phyloP scores from a whole-genome alignment of 2,797 vertebrate species.

The Chloroceryle amazona region DNA sequence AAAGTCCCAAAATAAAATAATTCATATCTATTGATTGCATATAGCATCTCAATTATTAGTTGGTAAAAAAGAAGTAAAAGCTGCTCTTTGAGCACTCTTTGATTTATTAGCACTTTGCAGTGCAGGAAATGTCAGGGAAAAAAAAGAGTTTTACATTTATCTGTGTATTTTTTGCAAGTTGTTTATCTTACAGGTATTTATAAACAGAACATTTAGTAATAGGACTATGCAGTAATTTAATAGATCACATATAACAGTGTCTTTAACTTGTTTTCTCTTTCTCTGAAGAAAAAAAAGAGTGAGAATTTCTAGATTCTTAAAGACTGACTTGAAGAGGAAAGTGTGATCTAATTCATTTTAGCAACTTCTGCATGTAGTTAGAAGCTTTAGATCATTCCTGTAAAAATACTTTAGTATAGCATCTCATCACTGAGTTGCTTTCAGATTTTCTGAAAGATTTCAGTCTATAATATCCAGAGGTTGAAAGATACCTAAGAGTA shows the following conservation, averaged over 20 bases:
- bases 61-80: background rate
- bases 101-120: background rate
- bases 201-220: background rate
- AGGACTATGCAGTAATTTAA: background rate
- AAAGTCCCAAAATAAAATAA: background rate
- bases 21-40: background rate
- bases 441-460: background rate
- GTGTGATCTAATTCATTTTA: background rate
- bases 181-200: background rate
- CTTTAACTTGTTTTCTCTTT: background rate
- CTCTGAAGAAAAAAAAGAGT: background rate
- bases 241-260: background rate
- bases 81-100: background rate
- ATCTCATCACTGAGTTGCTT: background rate
- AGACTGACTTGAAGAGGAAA: background rate
- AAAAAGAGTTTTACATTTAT: background rate
- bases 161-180: background rate
- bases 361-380: background rate
- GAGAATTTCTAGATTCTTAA: background rate
- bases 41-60: background rate
- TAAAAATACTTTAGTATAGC: background rate
- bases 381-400: background rate
- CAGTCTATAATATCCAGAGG: background rate
- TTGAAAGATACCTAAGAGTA: background rate
- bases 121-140: background rate